A percentile compares a stretch with the other conserved stretches of the same genome.
Evolutionary conservation across 2,113 vertebrate genomes (phyloP).

Genomic region (Phylloscopus whistleri): DNA sequence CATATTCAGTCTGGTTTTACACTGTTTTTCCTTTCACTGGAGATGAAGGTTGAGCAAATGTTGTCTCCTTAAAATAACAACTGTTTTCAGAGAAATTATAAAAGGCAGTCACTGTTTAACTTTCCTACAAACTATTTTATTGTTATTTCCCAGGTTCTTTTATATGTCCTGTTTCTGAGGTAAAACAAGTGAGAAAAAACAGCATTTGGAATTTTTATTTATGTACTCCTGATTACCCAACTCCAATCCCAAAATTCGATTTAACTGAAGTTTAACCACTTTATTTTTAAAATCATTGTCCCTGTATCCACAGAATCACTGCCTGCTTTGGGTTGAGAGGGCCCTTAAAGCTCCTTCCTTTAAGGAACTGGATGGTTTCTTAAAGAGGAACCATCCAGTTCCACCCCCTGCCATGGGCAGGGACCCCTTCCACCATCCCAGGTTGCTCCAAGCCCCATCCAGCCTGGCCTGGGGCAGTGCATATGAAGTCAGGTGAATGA

Average conservation of each 20-base stretch:
- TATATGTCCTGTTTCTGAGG: background rate
- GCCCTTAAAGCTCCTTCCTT: background rate
- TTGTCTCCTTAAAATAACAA: background rate
- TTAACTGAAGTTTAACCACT: background rate
- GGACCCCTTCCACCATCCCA: background rate
- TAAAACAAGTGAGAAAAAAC: background rate
- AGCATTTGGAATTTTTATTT: background rate
- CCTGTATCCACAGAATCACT: background rate
- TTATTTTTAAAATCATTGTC: background rate
- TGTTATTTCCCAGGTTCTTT: background rate
- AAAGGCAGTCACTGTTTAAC: background rate
- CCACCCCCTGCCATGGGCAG: background rate
- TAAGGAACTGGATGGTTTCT: too few relatives aligned
- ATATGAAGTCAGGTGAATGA: background rate
- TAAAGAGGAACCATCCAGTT: too few relatives aligned
- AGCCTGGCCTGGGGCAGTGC: background rate
- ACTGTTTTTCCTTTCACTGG: background rate
- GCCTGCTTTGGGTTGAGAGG: background rate
- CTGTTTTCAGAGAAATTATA: background rate
- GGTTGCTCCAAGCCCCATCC: accelerated
- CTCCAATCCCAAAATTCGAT: background rate
- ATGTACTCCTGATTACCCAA: background rate
- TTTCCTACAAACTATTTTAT: background rate
- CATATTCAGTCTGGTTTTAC: background rate
- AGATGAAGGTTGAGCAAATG: background rate